Base-by-base conservation (phyloP, 1,140 invertebrate species). In the Telenomus remus region DNA sequence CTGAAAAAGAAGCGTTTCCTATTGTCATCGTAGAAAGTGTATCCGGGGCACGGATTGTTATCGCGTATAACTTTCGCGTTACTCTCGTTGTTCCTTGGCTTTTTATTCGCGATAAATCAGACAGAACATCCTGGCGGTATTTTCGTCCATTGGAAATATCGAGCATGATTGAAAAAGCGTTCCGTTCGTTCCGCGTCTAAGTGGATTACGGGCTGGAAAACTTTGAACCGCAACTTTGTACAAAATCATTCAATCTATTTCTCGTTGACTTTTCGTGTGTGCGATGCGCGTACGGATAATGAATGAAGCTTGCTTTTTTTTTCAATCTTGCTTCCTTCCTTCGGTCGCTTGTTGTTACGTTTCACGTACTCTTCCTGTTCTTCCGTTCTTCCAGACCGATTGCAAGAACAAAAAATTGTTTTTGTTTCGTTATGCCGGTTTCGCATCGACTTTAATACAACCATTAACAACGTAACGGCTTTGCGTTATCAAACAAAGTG, bases 151-250 rank as follows among this genome's bases (percentile, higher is more conserved):
- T 68, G 65, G 57, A 59, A 68, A 59, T 27, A 47, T 19, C 34
- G 11, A 34, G 43, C 34, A 68, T 68, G 48, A 59, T 53, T 59
- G 64, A 68, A 68, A 68, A 39, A n/a, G n/a, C 42, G 48, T 59
- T 68, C 12, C 43, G 19, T 27, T 27, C 19, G 1, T 27, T 27
- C 19, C 19, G 6, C 1, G 19, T 27, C 19, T 27, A 27, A 27
- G 64, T 59, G 64, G 53, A 68, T 68, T 59, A 53, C 15, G 13
- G 15, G 54, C 48, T 69, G 54, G 51, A 48, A 49, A 70, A 63
- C 37, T 70, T 70, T 55, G 54, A 70, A 56, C 57, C 27, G 56
- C 56, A 70, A 70, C 66, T 60, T 60, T 55, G 55, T 39, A 46
- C 1, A 15, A 55, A 54, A 70, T 70, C 49, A 42, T 55, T 70